Evolutionary conservation across 2,113 vertebrate species (phyloP).

Genomic region (Ascaphus truei): DNA sequence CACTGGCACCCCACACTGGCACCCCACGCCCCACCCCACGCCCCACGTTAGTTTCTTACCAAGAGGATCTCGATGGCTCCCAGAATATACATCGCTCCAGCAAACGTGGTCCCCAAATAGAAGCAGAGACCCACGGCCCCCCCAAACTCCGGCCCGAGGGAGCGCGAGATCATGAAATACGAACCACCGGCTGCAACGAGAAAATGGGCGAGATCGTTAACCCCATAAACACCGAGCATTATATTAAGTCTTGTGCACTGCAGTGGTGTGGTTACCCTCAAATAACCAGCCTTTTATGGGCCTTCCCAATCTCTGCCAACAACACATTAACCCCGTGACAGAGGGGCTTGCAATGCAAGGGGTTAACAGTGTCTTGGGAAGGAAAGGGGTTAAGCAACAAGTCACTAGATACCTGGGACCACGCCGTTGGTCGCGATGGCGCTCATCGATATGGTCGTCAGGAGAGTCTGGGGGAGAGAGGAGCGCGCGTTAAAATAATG

Average conservation of each 20-base stretch:
- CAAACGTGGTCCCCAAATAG: conserved; percentile 95
- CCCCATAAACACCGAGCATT: too few relatives aligned
- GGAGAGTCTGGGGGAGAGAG: conserved; percentile 74
- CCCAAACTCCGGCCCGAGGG: conserved; percentile 93
- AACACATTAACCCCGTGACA: too few relatives aligned
- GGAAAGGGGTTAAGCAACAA: too few relatives aligned
- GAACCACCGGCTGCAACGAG: conserved; percentile 83
- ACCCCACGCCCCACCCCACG: too few relatives aligned
- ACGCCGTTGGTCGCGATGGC: conserved; percentile 94
- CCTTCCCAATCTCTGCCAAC: too few relatives aligned
- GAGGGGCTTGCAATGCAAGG: too few relatives aligned
- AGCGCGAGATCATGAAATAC: conserved; percentile 98
- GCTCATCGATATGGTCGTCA: conserved; percentile 96
- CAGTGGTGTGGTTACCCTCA: background rate
- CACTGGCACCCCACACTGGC: too few relatives aligned
- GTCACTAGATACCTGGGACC: conserved; percentile 85
- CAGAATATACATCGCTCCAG: conserved; percentile 95
- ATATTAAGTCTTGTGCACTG: background rate
- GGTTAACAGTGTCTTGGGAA: too few relatives aligned
- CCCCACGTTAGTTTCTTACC: conserved; percentile 77
- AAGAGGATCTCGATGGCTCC: conserved; percentile 95
- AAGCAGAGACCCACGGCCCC: conserved; percentile 96
- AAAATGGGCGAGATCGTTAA: conserved; percentile 18
- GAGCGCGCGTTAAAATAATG: background rate
- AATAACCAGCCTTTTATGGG: background rate